Percentiles rank a stretch among this genome's conserved stretches.
Evolutionary conservation across 2,113 vertebrate species (phyloP).

Genomic region (Nycticebus coucang): DNA sequence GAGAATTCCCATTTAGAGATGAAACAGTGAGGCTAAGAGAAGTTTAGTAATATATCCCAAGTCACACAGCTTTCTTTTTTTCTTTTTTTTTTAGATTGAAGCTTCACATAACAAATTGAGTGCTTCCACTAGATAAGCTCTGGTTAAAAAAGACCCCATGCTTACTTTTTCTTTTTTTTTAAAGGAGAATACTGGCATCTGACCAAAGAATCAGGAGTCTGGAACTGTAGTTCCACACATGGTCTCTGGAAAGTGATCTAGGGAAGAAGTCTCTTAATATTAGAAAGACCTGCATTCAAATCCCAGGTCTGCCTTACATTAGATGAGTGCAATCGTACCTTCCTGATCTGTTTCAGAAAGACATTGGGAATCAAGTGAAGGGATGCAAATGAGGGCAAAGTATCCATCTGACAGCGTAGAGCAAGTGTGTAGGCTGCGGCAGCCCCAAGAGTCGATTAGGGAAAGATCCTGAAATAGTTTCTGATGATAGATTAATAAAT

Average conservation of each 20-base stretch:
- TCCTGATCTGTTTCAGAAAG: not conserved
- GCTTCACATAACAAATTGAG: too few species aligned
- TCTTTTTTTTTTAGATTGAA: too few species aligned
- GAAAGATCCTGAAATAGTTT: not conserved
- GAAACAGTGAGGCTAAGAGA: not conserved
- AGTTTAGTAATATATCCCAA: not conserved
- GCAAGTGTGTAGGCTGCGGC: not conserved
- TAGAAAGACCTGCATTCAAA: not conserved
- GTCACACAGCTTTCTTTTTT: not conserved
- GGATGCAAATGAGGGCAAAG: not conserved
- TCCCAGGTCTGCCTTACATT: not conserved
- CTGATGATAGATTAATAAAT: not conserved
- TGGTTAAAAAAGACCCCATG: too few species aligned
- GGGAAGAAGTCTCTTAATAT: not conserved
- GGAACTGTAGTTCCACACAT: not conserved
- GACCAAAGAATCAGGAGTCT: not conserved
- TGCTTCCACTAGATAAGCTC: too few species aligned
- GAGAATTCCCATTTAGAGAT: conserved; percentile 2
- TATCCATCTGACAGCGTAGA: not conserved
- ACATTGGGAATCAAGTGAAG: not conserved
- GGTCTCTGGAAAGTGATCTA: not conserved
- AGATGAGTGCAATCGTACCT: not conserved
- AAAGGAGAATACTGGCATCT: too few species aligned
- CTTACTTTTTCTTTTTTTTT: too few species aligned
- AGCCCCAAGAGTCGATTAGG: not conserved